Base-by-base conservation (phyloP, 2,888 invertebrate genomes). In the Ceraclea dissimilis region DNA sequence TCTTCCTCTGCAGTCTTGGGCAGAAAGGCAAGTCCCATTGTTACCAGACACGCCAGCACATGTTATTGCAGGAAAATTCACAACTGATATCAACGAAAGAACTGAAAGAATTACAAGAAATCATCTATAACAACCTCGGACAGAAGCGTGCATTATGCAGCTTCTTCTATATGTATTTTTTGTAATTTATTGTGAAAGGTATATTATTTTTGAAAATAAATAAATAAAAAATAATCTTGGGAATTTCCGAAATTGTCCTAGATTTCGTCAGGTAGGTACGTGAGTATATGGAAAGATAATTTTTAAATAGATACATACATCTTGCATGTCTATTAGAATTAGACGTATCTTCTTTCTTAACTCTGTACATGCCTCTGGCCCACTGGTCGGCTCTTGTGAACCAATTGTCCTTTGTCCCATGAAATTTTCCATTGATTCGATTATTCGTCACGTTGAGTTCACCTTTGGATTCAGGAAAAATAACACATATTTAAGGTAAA, bases 11-110 rank as follows among this genome's bases (percentile, higher is more conserved):
- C 93, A 93, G 68, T 93, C 90, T 19, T 80, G 68, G 68, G 82
- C 74, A 1, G 88, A 81, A 67, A 90, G 76, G 66, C 93, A 93
- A 10, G 87, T 90, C 13, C 93, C 93, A 64, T 85, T 85, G 67
- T 91, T 90, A 0, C 90, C 90, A 0, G 85, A 84, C 0, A 84
- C 79, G 8, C 87, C 86, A 2, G 80, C 75, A 68, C 93, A 93
- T 0, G 80, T 79, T n/a, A 85, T 84, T 60, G 87, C 87, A 2
- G 85, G 84, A 64, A 91, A 88, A 60, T 87, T 85, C 33, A 91
- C 84, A 65, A 90, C 79, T 1, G 88, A 88, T 67, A 93, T 89
- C 13, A 93, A 71, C 0, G 90, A 86, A 10, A 92, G 69, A 70
- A 92, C 92, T 92, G 70, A 8, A 60, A 58, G 43, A 49, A 13